Percentiles rank a stretch among this genome's conserved stretches.
Conservation (phyloP, 1,140 invertebrate genomes). For the Drosophila pseudoobscura region DNA sequence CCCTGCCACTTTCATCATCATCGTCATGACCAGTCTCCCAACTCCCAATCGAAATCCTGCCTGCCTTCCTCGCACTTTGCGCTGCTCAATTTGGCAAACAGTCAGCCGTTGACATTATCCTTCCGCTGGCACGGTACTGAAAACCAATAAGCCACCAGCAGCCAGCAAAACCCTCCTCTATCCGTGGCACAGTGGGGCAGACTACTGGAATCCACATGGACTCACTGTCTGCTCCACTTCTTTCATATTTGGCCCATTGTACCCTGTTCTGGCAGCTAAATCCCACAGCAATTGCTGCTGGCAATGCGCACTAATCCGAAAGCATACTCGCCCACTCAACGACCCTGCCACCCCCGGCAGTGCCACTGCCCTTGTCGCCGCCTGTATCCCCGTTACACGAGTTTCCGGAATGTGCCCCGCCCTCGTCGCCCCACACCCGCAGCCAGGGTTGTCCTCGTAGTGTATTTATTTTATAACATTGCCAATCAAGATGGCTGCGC, state of each 20-base stretch:
- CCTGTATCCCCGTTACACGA: slow-evolving; percentile 35
- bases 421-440: not conserved
- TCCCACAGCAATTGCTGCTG: slow-evolving; percentile 75
- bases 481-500: slow-evolving; percentile 83
- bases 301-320: slow-evolving; percentile 73
- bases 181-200: slow-evolving; percentile 11
- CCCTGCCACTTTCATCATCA: slow-evolving; percentile 5
- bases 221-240: not conserved
- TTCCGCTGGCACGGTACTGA: slow-evolving; percentile 65
- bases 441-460: slow-evolving; percentile 44
- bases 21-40: slow-evolving; percentile 23
- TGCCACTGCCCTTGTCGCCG: slow-evolving; percentile 7
- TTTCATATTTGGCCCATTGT: slow-evolving; percentile 9
- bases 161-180: slow-evolving; percentile 42
- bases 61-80: slow-evolving; percentile 68
- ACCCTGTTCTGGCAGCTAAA: slow-evolving; percentile 41
- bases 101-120: slow-evolving; percentile 80
- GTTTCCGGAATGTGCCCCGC: slow-evolving; percentile 49
- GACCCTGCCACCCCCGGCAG: slow-evolving; percentile 9
- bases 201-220: not conserved
- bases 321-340: slow-evolving; percentile 40
- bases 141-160: slow-evolving; percentile 80
- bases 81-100: slow-evolving; percentile 80
- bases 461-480: slow-evolving; percentile 83
- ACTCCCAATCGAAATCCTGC: slow-evolving; percentile 42